Evolutionary conservation across 2,888 invertebrate genomes (phyloP), one percentile per base, ranked within the genome.

Genomic region (Leptarthrus brevirostris): DNA sequence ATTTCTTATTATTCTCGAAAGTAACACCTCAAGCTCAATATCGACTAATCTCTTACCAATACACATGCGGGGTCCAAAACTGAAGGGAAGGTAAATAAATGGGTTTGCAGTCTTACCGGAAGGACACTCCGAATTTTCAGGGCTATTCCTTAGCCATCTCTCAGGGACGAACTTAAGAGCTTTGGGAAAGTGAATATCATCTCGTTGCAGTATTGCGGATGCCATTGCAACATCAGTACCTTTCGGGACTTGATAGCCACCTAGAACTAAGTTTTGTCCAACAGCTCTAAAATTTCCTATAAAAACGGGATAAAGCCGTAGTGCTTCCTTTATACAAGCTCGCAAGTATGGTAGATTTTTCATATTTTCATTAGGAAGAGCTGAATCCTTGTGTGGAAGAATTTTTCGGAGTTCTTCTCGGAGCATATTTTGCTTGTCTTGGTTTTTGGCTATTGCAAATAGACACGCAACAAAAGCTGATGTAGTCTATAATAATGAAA

Each of bases 251-350:
- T 82, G 83, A 80, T 91, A 93, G 3, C 90, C 91, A 56, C 88
- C 85, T 0, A 93, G 79, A n/a, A 88, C 86, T 34, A 89, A 86
- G 77, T 91, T 89, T 64, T 87, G 86, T 0, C 84, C 83, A 54
- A 87, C 83, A 74, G 83, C 81, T 77, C 91, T 86, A 4, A 87
- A 79, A 77, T 88, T 90, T 0, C 88, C 91, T 2, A 87, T 83
- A 0, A 87, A 87, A 0, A 91, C 87, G 0, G 91, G 90, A 79
- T 88, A 86, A 36, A 91, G 74, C 77, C 93, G 87, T 70, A 92
- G 83, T 0, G 90, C 87, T 82, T 94, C 93, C 80, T 92, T 93
- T 49, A 93, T 87, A 80, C 91, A 92, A 0, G 92, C 92, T 76
- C 88, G 89, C n/a, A 93, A 80, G 79, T 91, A 93, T 0, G 88